Percentiles rank a stretch among this genome's conserved stretches.
These are phyloP conservation scores for Dione vanillae DNA, from an alignment of 2,888 invertebrate species.

Conservation along the genomic window DNA sequence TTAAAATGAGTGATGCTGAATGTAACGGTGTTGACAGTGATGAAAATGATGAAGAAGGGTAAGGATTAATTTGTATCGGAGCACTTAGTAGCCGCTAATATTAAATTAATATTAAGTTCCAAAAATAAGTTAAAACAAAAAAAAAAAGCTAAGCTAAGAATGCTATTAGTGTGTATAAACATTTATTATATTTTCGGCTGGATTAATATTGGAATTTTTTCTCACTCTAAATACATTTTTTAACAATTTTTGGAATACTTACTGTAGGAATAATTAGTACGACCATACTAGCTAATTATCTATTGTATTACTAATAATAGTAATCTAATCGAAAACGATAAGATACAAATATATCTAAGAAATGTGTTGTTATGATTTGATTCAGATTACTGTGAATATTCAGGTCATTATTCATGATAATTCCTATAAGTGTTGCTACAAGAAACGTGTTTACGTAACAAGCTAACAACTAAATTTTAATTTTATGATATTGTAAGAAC, in stretches of 20 bases:
- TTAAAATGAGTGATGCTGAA: constrained; percentile 74
- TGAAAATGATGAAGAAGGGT: constrained; percentile 72
- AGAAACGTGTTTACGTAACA: not conserved
- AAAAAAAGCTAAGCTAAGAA: no score
- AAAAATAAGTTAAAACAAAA: constrained; percentile 17
- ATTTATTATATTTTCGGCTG: not conserved
- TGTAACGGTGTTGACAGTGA: constrained; percentile 73
- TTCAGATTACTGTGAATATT: constrained; percentile 39
- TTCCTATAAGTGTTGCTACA: constrained; percentile 17
- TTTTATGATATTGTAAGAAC: constrained; percentile 32
- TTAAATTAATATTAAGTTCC: not conserved
- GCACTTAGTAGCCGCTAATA: constrained; percentile 28
- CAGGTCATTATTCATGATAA: constrained; percentile 24
- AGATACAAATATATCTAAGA: constrained; percentile 8
- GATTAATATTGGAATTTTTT: not conserved
- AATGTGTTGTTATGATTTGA: constrained; percentile 9
- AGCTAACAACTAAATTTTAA: constrained; percentile 16
- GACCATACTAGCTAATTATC: constrained; percentile 15
- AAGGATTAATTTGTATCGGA: constrained; percentile 43
- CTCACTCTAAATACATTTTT: not conserved
- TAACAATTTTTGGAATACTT: constrained; percentile 14
- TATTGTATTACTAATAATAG: constrained; percentile 5
- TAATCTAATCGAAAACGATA: constrained; percentile 22
- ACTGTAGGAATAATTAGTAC: not conserved
- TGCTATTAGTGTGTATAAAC: no score